Evolutionary conservation across 1,140 invertebrate species (phyloP), one percentile per base, ranked within the genome.

Genomic region (Drosophila novamexicana): DNA sequence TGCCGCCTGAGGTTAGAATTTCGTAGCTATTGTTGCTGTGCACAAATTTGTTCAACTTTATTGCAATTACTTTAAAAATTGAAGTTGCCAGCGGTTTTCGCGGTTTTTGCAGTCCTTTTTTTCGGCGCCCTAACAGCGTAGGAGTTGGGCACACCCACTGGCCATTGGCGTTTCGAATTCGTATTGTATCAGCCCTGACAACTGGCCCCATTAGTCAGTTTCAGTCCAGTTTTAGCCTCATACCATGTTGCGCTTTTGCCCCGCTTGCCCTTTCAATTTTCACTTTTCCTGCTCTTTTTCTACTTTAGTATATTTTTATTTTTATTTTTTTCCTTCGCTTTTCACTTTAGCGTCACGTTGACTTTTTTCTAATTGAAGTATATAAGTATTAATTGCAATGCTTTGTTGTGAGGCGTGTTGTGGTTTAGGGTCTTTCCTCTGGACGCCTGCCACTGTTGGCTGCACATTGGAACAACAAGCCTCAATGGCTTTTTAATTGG

Each of bases 21-120:
- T 81, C 22, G 44, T 52, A 10, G 29, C 34, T 32, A 29, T 49
- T 49, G 44, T 39, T 47, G 18, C 32, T 59, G 42, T 53, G 40
- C 53, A 32, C 86, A 88, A 88, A 83, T 67, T 81, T 88, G 84
- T 74, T 74, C 75, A 89, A 89, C 84, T 89, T 84, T 89, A 79
- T 75, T 70, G 84, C 84, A 89, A 89, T 89, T 89, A 89, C 84
- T 89, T 89, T 89, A 89, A 89, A 89, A 89, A 89, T 89, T 89
- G 77, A 89, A 89, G 80, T 89, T 89, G 80, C 67, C 67, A 66
- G 84, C 77, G 84, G 84, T 89, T 89, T 53, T 56, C 68, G 79
- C 66, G 83, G 83, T 88, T 86, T 72, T 63, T 4, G 22, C 5
- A 4, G 22, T 29, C 4, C 22, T 29, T 29, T 29, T 29, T 29